Percentiles rank a stretch among this genome's conserved stretches.
Conservation (phyloP, 2,113 vertebrate genomes). For the Mungos mungo region DNA sequence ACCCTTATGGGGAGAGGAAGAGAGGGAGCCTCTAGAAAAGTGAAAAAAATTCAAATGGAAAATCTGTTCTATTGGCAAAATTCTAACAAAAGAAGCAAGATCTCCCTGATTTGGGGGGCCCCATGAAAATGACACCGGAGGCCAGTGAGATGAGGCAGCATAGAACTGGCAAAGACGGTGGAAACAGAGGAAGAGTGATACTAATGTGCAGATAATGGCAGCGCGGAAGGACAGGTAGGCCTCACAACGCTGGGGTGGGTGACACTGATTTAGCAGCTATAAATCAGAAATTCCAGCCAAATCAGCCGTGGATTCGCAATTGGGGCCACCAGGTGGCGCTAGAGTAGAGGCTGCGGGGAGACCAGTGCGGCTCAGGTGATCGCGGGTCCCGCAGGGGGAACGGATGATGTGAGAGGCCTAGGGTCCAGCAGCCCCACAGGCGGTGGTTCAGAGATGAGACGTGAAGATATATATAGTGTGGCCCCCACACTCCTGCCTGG, state of each 20-base stretch:
- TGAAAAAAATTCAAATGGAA: neutral
- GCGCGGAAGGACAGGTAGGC: neutral
- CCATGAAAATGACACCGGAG: neutral
- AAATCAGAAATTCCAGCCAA: neutral
- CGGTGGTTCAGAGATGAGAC: neutral
- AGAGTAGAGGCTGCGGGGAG: neutral
- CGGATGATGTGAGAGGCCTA: no score
- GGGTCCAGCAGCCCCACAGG: fast-evolving
- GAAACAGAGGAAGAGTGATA: neutral
- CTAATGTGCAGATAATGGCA: neutral
- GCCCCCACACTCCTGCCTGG: neutral
- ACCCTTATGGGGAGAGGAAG: neutral
- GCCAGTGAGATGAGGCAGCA: neutral
- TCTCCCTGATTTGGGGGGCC: neutral
- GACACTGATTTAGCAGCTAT: no score
- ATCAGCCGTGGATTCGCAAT: neutral
- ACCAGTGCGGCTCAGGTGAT: neutral
- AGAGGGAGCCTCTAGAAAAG: neutral
- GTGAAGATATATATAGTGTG: neutral
- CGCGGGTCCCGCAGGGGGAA: fast-evolving
- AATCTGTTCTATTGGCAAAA: neutral
- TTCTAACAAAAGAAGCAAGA: neutral
- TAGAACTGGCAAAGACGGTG: neutral
- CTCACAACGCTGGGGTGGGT: neutral
- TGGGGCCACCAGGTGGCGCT: conserved; percentile 46